Base-by-base conservation (phyloP, 2,113 vertebrate genomes). In the Collichthys lucidus region DNA sequence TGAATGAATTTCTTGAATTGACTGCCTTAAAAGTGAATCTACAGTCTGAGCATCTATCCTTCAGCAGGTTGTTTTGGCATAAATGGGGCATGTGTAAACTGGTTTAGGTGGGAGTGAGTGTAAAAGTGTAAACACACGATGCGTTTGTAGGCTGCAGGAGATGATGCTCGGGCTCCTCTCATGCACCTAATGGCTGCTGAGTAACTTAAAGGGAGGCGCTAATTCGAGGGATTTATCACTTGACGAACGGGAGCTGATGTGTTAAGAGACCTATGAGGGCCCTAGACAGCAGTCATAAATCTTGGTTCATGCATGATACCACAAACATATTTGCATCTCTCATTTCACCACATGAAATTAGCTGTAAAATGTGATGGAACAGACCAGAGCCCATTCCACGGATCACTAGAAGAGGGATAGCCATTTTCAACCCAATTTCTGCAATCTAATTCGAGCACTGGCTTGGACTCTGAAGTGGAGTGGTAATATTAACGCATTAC, bases 251-350 rank as follows among this genome's bases (percentile, higher is more conserved):
- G 47, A 78, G 75, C 80, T 78, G 84, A 86, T 89, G 79, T 76
- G 80, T 83, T 91, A 78, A 91, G 89, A 93, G 79, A 92, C 91
- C 77, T 71, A 65, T 55, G 75, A 87, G 79, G 64, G 74, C 46
- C 79, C 76, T 46, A 78, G 88, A 87, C 85, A 75, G 86, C 74
- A 55, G 56, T 70, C 85, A 91, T 94, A 91, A 93, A 94, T 94
- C 92, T 88, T 83, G 61, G 69, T 88, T 89, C 88, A 89, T 83
- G 88, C 88, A 80, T 92, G 86, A 87, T 83, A 73, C 83, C 90
- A 90, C 86, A 91, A 90, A 89, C 69, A 91, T 87, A 93, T 92
- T 89, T 91, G 85, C 89, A 89, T 86, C 83, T 79, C 83, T 86
- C 81, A 72, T 88, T 71, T 89, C 78, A 20, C 70, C 64, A 47